Conservation (phyloP, 1,140 invertebrate genomes). For the Oscheius sp. region DNA sequence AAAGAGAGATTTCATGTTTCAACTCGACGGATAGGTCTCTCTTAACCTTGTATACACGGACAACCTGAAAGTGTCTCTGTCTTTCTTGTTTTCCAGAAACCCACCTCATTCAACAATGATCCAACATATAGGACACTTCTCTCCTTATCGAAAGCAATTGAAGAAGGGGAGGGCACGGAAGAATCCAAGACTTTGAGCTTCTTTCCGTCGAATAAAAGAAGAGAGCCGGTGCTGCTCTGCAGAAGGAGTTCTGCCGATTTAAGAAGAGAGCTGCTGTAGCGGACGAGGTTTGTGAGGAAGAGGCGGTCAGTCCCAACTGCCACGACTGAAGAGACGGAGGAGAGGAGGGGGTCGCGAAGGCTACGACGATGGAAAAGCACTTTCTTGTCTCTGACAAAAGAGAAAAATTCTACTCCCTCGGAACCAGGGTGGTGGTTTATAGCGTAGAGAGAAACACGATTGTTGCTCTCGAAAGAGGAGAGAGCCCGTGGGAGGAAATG, state of each 20-base stretch:
- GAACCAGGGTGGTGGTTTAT: not conserved
- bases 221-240: slow-evolving; percentile 14
- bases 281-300: slow-evolving; percentile 17
- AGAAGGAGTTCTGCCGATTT: slow-evolving; percentile 6
- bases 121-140: slow-evolving; percentile 7
- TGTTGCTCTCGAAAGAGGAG: slow-evolving; percentile 5
- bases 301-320: slow-evolving; percentile 19
- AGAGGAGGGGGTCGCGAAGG: not conserved
- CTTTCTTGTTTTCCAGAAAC: not conserved
- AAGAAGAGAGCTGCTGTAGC: not conserved
- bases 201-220: slow-evolving; percentile 22
- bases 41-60: slow-evolving; percentile 14
- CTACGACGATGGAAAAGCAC: slow-evolving; percentile 6
- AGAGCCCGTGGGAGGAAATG: not conserved
- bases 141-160: slow-evolving; percentile 5
- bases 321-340: not conserved
- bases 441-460: not conserved
- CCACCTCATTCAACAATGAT: slow-evolving; percentile 18
- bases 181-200: not conserved
- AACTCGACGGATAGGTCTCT: slow-evolving; percentile 7
- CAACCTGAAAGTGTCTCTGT: slow-evolving; percentile 3
- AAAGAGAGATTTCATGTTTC: not conserved
- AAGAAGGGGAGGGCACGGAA: not conserved
- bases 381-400: slow-evolving; percentile 4
- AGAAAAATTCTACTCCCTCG: slow-evolving; percentile 1